Evolutionary conservation across 2,797 vertebrate species (phyloP), one percentile per base, ranked within the genome.

Genomic region (Anguilla marmorata): DNA sequence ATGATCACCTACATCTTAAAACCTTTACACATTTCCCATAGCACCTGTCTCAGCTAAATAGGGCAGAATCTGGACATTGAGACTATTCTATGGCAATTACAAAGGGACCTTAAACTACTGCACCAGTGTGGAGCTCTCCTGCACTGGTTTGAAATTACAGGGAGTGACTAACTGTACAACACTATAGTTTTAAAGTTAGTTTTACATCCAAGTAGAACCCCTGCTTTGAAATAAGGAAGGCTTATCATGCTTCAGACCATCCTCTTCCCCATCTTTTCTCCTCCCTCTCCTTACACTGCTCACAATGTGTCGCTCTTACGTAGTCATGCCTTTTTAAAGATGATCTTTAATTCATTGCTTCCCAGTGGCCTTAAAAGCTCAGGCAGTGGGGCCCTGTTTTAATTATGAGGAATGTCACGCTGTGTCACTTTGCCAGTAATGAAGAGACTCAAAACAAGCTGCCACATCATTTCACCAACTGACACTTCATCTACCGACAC

Each of bases 261-360:
- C 24, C 2, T 19, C 69, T 52, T 8, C 50, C 50, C 50, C 7
- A 8, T 12, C 50, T 52, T 12, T 52, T 52, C 50, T 52, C 50
- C n/a, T 60, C 45, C 45, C 30, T 79, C 52, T 30, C 37, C 11
- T 21, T 56, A 33, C 52, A 41, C 11, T 21, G 72, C 76, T 19
- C 45, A 58, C 24, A 56, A 19, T 19, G 74, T 84, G 24, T 58
- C 41, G 45, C 87, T 84, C 30, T 24, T 30, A 30, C 48, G 76
- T 37, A 76, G 72, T 66, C 84, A 80, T 88, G 50, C 33, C 11
- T 88, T 79, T 85, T 85, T 88, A 88, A 85, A 80, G 84, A 48
- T 2, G 0, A 88, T 86, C 56, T 86, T 86, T 85, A 88, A 88
- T 88, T 88, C 87, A 88, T 69, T 27, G 24, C 56, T 41, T 60